These are phyloP conservation scores for Euura lappo DNA, from an alignment of 1,140 invertebrate genomes.

Conservation along the genomic window DNA sequence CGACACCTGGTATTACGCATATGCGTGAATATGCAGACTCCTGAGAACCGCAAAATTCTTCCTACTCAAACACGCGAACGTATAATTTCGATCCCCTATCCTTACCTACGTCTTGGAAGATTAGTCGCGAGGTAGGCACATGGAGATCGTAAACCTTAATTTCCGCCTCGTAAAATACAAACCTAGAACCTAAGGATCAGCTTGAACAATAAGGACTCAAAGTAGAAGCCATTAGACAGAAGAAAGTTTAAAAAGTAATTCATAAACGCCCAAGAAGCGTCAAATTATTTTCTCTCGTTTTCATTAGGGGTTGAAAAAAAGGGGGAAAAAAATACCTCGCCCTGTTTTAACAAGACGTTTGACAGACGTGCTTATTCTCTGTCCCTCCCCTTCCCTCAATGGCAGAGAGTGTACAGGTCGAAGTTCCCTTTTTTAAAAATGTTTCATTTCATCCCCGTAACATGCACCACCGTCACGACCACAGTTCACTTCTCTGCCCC, in stretches of 20 bases:
- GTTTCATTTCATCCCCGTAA: neutral
- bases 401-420: neutral
- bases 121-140: too few species aligned
- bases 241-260: neutral
- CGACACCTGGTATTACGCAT: neutral
- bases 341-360: constrained; percentile 54
- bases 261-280: constrained; percentile 25
- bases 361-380: constrained; percentile 55
- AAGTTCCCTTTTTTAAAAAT: neutral
- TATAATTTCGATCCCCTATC: too few species aligned
- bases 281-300: constrained; percentile 47
- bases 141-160: too few species aligned
- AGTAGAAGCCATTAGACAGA: too few species aligned
- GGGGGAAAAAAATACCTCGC: constrained; percentile 23
- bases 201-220: too few species aligned
- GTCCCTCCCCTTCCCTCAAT: neutral
- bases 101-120: too few species aligned
- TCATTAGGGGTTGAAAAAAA: constrained; percentile 30
- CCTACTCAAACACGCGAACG: neutral
- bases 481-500: constrained; percentile 23
- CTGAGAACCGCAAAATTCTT: neutral
- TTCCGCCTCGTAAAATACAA: too few species aligned
- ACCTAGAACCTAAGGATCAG: too few species aligned
- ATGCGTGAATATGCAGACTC: neutral
- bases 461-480: neutral